These are phyloP conservation scores for Hippocampus abdominalis DNA, from an alignment of 2,113 vertebrate species.

Conservation along the genomic window DNA sequence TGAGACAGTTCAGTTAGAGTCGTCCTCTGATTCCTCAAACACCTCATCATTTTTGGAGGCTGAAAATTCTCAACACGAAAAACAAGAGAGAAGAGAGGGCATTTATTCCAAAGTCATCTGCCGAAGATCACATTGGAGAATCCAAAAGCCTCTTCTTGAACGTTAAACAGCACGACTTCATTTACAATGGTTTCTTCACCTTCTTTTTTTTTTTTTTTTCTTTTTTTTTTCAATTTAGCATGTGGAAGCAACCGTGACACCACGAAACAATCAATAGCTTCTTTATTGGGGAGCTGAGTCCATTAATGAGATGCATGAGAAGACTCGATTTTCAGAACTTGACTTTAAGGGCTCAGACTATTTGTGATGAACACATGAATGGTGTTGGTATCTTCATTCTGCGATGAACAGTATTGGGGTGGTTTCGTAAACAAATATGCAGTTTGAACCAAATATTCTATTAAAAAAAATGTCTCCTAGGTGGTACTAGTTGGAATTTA, in stretches of 20 bases:
- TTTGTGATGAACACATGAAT: slow-evolving; percentile 10
- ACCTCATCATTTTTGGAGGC: not conserved
- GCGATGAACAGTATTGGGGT: not conserved
- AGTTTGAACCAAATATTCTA: not conserved
- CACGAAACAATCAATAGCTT: slow-evolving; percentile 48
- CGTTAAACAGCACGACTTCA: slow-evolving; percentile 34
- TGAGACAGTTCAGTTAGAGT: not conserved
- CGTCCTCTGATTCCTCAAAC: not conserved
- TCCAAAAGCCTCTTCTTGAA: slow-evolving; percentile 44
- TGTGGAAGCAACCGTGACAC: slow-evolving; percentile 34
- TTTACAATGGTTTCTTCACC: slow-evolving; percentile 29
- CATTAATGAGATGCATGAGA: slow-evolving; percentile 38
- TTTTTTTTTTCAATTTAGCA: slow-evolving; percentile 26
- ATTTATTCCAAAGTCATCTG: slow-evolving; percentile 21
- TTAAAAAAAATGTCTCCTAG: not conserved
- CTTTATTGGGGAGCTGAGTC: slow-evolving; percentile 30
- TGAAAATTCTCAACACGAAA: slow-evolving; percentile 1
- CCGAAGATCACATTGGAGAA: slow-evolving; percentile 45
- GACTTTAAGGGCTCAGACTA: slow-evolving; percentile 2
- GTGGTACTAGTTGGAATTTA: not conserved
- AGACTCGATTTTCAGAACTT: not conserved
- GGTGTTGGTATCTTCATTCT: not conserved
- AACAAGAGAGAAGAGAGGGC: slow-evolving; percentile 8
- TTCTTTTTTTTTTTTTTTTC: not conserved
- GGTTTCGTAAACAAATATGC: not conserved